Conservation (phyloP, 2,888 invertebrate genomes). For the Heliothis peltigera region DNA sequence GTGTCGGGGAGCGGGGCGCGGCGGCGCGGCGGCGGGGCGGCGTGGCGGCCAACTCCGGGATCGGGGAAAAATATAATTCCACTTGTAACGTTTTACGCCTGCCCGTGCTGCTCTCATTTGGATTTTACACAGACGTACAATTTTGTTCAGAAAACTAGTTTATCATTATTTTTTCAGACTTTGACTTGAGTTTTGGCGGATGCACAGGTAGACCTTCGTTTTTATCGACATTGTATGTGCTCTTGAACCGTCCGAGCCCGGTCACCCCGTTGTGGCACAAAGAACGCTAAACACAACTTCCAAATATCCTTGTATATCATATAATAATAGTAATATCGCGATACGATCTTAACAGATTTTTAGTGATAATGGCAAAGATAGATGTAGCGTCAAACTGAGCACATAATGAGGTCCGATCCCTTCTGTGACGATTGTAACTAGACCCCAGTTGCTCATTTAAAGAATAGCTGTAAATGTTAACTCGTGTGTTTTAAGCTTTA, state of each 20-base stretch:
- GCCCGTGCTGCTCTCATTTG: no score
- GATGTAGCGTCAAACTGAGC: neutral
- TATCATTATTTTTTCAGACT: neutral
- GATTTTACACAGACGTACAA: neutral
- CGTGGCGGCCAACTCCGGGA: slow-evolving; percentile 34
- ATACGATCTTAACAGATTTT: slow-evolving; percentile 21
- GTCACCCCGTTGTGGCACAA: neutral
- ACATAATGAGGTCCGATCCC: no score
- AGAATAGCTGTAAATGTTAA: no score
- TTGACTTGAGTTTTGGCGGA: neutral
- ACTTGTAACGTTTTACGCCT: slow-evolving; percentile 24
- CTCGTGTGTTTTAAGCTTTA: no score
- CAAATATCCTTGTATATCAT: slow-evolving; percentile 38
- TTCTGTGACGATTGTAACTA: no score
- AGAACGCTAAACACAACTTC: slow-evolving; percentile 6
- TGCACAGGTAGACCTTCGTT: no score
- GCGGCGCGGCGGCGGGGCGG: slow-evolving; percentile 13
- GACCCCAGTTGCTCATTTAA: no score
- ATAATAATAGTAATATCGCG: slow-evolving; percentile 23
- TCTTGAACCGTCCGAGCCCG: slow-evolving; percentile 16
- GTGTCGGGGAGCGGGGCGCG: slow-evolving; percentile 9
- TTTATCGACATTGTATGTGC: neutral
- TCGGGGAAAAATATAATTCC: slow-evolving; percentile 25
- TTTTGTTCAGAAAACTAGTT: neutral
- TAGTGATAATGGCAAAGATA: neutral